A percentile compares a stretch with the other conserved stretches of the same genome.
These are phyloP conservation scores for Mastigias papua DNA, from an alignment of 30 jellyfish, hydroid and myxozoan genomes.

Conservation along the genomic window DNA sequence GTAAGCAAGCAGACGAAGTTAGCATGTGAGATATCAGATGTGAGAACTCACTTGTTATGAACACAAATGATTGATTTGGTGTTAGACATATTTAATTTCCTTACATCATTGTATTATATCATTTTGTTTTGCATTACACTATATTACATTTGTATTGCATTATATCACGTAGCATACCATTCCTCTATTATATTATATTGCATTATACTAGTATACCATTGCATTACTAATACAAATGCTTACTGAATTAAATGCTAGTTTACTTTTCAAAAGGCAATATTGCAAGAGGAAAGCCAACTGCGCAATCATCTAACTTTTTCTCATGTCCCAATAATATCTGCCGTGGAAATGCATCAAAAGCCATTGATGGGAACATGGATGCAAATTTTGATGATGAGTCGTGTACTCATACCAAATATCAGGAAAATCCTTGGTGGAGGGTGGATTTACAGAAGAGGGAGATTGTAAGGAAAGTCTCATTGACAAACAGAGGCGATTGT, in stretches of 20 bases:
- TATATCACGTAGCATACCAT: too few species aligned
- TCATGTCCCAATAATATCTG: not conserved
- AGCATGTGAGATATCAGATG: too few species aligned
- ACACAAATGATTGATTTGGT: too few species aligned
- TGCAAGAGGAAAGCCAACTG: conserved; percentile 1
- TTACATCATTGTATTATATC: too few species aligned
- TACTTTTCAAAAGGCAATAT: not conserved
- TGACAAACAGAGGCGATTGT: conserved; percentile 49
- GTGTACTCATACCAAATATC: conserved; percentile 11
- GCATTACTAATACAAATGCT: too few species aligned
- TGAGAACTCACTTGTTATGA: too few species aligned
- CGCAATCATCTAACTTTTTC: not conserved
- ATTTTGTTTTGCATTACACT: too few species aligned
- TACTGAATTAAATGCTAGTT: not conserved
- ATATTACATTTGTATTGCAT: too few species aligned
- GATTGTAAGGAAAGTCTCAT: conserved; percentile 1
- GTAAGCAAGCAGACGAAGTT: too few species aligned
- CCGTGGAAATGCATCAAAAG: not conserved
- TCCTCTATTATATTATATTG: too few species aligned
- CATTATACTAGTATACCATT: too few species aligned
- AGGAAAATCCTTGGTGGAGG: conserved; percentile 35
- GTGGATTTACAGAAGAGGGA: conserved; percentile 20
- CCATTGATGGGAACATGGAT: not conserved
- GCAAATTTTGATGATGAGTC: not conserved
- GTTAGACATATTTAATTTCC: too few species aligned